Evolutionary conservation across 1,140 invertebrate species (phyloP).

Genomic region (Macrostomum lignano): DNA sequence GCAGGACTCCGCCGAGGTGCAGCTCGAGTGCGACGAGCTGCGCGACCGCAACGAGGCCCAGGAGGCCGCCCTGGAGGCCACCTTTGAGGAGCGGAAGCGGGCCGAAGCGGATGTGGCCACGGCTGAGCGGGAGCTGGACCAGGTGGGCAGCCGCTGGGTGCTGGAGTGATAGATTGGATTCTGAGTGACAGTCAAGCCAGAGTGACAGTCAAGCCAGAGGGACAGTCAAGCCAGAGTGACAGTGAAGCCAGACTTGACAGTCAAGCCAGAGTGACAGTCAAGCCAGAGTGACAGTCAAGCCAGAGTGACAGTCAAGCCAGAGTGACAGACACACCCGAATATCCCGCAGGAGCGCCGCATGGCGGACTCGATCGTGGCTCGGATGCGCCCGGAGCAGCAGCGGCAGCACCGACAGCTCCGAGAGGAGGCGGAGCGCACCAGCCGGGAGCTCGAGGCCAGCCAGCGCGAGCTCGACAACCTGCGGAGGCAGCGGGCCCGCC

Average conservation of each 20-base stretch:
- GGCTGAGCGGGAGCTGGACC: conserved; percentile 40
- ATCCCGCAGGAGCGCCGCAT: conserved; percentile 36
- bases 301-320: no score
- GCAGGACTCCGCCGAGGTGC: conserved; percentile 35
- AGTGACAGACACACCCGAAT: no score
- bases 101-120: conserved; percentile 38
- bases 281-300: no score
- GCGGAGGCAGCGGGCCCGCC: conserved; percentile 34
- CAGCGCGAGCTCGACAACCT: conserved; percentile 36
- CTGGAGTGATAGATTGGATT: no score
- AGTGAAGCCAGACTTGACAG: no score
- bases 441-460: conserved; percentile 35
- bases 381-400: conserved; percentile 22
- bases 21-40: conserved; percentile 34
- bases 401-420: conserved; percentile 29
- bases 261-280: no score
- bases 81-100: conserved; percentile 13
- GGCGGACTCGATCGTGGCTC: conserved; percentile 35
- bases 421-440: conserved; percentile 30
- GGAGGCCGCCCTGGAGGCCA: neutral
- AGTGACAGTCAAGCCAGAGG: no score
- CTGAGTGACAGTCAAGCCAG: no score
- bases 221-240: no score
- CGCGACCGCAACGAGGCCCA: conserved; percentile 12
- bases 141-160: no score